Conservation (phyloP, 23 tunicate genomes). For the Pegea sp. region DNA sequence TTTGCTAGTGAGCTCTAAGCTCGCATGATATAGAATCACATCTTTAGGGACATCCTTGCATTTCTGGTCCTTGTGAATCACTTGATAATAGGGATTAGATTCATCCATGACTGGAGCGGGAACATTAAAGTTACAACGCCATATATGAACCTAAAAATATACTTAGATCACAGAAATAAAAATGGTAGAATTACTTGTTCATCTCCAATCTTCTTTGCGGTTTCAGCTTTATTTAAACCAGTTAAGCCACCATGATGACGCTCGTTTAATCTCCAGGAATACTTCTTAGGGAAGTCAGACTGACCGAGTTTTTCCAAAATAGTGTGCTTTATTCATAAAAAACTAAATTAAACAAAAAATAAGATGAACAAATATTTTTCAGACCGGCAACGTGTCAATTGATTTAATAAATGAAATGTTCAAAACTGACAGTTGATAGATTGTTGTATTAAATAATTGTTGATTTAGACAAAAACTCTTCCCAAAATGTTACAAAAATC, state of each 20-base stretch:
- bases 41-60: conserved; percentile 51
- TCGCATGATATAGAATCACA: conserved; percentile 69
- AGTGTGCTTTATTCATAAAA: too few relatives aligned
- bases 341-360: too few relatives aligned
- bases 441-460: too few relatives aligned
- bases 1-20: conserved; percentile 73
- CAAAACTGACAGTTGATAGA: too few relatives aligned
- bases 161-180: background rate
- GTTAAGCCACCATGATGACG: conserved; percentile 95
- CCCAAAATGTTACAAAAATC: too few relatives aligned
- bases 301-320: conserved; percentile 40
- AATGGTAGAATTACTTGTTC: conserved; percentile 21
- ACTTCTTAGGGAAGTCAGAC: conserved; percentile 21
- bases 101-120: conserved; percentile 79
- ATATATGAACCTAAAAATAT: conserved; percentile 40
- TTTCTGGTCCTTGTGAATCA: conserved; percentile 31
- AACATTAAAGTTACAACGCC: conserved; percentile 77
- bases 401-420: too few relatives aligned
- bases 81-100: conserved; percentile 28
- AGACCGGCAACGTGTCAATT: too few relatives aligned
- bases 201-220: conserved; percentile 84
- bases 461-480: too few relatives aligned
- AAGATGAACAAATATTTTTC: too few relatives aligned
- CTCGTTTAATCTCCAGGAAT: conserved; percentile 93
- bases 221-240: conserved; percentile 91